Base-by-base conservation (phyloP, 2,888 invertebrate species). In the Stenotaenia linearis region DNA sequence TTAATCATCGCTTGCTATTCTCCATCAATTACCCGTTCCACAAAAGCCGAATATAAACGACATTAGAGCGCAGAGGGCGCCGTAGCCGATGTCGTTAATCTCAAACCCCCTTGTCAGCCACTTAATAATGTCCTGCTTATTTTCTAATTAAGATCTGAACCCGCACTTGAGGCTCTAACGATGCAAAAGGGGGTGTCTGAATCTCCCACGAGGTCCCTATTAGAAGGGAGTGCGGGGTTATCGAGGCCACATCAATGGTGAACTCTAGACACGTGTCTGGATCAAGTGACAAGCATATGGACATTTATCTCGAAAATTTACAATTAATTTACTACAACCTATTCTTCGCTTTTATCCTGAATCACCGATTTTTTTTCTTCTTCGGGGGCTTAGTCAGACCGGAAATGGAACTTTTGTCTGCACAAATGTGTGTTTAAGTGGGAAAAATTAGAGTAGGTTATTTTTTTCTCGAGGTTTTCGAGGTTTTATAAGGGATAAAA, bases 131-230 rank as follows among this genome's bases (percentile, higher is more conserved):
- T 69, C 25, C 69, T 12, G 69, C 69, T 69, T 69, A 69, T 69
- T 69, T 69, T 69, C 69, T 69, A 69, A 69, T 69, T 69, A 69
- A 69, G 69, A 69, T 7, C 69, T 28, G 69, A 69, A 28, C 50
- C 50, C 18, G 18, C 50, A 50, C 69, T 69, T 28, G 69, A 28
- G 25, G 69, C 10, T 69, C 69, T 69, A 69, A 69, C 69, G 69
- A 69, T 69, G 69, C 69, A 69, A 69, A 69, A 28, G 69, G 69
- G 69, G 69, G 69, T 28, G 69, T 69, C 15, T 12, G 10, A 25
- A 69, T 69, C 69, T 69, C 69, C 69, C 69, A 69, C 69, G 69
- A 69, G 69, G 69, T 69, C 69, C 69, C 69, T 28, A 69, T 69
- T 69, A 69, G 69, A 28, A 69, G 69, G 69, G 69, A 69, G 9